Conservation (phyloP, 2,888 invertebrate species). For the Diogma glabrata region DNA sequence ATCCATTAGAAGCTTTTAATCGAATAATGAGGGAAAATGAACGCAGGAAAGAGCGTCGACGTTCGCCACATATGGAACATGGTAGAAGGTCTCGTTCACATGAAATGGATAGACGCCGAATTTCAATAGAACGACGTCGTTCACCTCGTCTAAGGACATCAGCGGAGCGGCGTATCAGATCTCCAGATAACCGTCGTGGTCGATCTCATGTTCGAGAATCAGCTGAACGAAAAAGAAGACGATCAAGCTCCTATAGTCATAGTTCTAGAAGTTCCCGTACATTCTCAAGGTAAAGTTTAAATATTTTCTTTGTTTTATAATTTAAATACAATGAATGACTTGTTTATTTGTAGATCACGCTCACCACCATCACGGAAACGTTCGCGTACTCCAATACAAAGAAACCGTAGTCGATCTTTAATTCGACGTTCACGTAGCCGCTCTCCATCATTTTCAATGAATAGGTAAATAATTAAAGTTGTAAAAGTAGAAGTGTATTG, state of each 20-base stretch:
- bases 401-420: not conserved
- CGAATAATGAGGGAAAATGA: constrained; percentile 75
- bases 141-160: constrained; percentile 24
- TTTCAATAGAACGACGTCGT: constrained; percentile 26
- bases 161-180: constrained; percentile 20
- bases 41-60: constrained; percentile 39
- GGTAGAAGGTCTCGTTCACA: constrained; percentile 33
- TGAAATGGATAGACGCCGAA: constrained; percentile 22
- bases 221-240: constrained; percentile 24
- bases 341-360: constrained; percentile 21
- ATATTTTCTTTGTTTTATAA: not conserved
- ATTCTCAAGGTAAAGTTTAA: constrained; percentile 19
- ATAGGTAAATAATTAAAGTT: constrained; percentile 21
- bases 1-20: constrained; percentile 78
- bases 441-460: constrained; percentile 22
- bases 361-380: constrained; percentile 22
- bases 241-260: constrained; percentile 14
- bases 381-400: constrained; percentile 21
- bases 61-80: constrained; percentile 37
- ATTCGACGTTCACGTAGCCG: constrained; percentile 25
- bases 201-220: constrained; percentile 26
- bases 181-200: constrained; percentile 39
- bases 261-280: constrained; percentile 21
- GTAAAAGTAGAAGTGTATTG: no score
- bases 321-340: not conserved